These are phyloP conservation scores for Tetheella fluctuosa DNA, from an alignment of 2,888 invertebrate genomes.

Conservation along the genomic window DNA sequence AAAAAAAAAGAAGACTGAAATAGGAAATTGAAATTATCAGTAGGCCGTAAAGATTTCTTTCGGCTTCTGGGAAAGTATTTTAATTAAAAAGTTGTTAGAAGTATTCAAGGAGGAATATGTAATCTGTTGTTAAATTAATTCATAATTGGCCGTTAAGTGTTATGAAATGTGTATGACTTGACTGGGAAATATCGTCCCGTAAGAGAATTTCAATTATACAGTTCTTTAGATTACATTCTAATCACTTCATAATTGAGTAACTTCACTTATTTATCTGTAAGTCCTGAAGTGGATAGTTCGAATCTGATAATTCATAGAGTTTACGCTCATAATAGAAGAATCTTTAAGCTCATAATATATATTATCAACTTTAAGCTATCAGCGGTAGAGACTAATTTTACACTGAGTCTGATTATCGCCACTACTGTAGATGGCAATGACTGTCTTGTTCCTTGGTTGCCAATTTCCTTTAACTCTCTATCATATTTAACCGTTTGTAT, in stretches of 20 bases:
- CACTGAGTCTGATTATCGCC: not conserved
- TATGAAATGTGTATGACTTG: slow-evolving; percentile 28
- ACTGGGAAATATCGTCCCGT: not conserved
- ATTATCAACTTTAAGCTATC: not conserved
- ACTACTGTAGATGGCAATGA: not conserved
- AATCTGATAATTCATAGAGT: not conserved
- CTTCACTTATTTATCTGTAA: no score
- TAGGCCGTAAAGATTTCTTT: slow-evolving; percentile 61
- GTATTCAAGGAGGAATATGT: slow-evolving; percentile 72
- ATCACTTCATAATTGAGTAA: not conserved
- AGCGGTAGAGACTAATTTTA: not conserved
- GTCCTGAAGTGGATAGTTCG: no score
- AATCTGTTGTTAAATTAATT: slow-evolving; percentile 77
- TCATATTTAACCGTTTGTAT: no score
- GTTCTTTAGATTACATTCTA: not conserved
- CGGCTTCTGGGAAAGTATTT: slow-evolving; percentile 68
- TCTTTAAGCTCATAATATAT: no score
- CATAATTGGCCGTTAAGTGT: slow-evolving; percentile 69
- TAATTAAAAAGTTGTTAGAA: slow-evolving; percentile 76
- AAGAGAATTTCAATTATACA: not conserved
- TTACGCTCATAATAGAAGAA: not conserved
- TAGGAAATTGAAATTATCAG: slow-evolving; percentile 67
- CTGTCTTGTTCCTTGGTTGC: not conserved
- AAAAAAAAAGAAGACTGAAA: slow-evolving; percentile 42
- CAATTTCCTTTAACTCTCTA: no score